Evolutionary conservation across 1,140 invertebrate genomes (phyloP).

Genomic region (Psilanteris sp.): DNA sequence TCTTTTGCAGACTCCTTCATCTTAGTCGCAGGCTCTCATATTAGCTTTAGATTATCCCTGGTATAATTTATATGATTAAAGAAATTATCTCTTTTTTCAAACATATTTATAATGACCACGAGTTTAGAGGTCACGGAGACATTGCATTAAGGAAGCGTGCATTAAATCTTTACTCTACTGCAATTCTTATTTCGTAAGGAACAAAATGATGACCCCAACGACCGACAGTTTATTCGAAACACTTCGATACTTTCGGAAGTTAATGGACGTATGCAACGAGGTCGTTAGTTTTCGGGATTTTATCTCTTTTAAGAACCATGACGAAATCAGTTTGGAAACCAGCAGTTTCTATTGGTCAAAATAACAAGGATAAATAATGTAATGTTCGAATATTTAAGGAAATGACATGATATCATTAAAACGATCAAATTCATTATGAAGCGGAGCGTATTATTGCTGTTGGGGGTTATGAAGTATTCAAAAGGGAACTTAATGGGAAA

Average conservation of each 20-base stretch:
- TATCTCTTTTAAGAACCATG: too few species aligned
- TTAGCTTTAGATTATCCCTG: conserved; percentile 70
- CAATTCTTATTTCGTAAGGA: too few species aligned
- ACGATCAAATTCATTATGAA: conserved; percentile 25
- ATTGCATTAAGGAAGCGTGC: too few species aligned
- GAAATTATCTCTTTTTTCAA: conserved; percentile 15
- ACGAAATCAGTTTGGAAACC: too few species aligned
- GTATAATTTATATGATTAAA: conserved; percentile 66
- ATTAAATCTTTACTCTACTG: too few species aligned
- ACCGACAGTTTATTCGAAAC: too few species aligned
- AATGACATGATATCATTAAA: conserved; percentile 22
- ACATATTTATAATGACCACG: conserved; percentile 4
- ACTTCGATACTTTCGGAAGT: too few species aligned
- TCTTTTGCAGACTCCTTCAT: conserved; percentile 47
- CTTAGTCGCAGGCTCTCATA: conserved; percentile 57
- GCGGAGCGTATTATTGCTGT: conserved; percentile 18
- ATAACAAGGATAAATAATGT: background rate
- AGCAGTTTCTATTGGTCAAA: background rate
- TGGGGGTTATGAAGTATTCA: conserved; percentile 64
- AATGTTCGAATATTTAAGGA: background rate
- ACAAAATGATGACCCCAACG: too few species aligned
- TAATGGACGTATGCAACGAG: too few species aligned
- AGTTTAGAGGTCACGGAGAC: conserved; percentile 16
- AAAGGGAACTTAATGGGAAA: conserved; percentile 63
- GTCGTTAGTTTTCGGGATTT: too few species aligned